phyloP scores from a whole-genome alignment of 2,113 vertebrate species.

The Brienomyrus longianalis region DNA sequence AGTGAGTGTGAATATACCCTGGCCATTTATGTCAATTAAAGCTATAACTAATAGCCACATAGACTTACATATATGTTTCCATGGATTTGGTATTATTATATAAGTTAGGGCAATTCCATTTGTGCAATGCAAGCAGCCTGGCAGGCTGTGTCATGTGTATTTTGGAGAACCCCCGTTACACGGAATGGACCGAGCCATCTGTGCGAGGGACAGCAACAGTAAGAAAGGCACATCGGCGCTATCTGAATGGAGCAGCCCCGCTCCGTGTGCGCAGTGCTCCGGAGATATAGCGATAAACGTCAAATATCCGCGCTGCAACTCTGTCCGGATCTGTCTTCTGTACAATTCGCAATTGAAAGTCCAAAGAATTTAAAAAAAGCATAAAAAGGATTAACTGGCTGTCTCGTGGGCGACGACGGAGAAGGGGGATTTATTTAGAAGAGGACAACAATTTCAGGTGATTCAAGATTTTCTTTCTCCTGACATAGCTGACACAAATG shows the following conservation, averaged over 20 bases:
- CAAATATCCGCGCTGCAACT: not conserved
- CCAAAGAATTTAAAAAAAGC: not conserved
- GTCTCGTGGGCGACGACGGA: not conserved
- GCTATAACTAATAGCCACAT: not conserved
- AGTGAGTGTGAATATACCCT: not conserved
- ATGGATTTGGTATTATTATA: not conserved
- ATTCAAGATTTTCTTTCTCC: not conserved
- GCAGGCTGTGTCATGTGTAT: not conserved
- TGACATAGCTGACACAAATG: not conserved
- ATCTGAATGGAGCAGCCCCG: conserved; percentile 13
- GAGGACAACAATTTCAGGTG: conserved; percentile 19
- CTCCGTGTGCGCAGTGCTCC: not conserved
- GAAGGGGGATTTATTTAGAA: not conserved
- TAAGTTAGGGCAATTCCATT: not conserved
- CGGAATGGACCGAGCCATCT: conserved; percentile 23
- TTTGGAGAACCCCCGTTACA: conserved; percentile 5
- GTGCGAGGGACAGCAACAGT: conserved; percentile 12
- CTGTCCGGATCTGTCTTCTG: not conserved
- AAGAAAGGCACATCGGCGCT: conserved; percentile 3
- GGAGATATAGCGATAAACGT: conserved; percentile 6
- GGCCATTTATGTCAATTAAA: not conserved
- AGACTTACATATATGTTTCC: not conserved
- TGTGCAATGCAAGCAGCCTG: not conserved
- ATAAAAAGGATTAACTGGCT: not conserved
- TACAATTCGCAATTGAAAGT: not conserved